Percentiles rank a stretch among this genome's conserved stretches.
phyloP scores from a whole-genome alignment of 2,113 vertebrate species.

The Indicator maculatus region DNA sequence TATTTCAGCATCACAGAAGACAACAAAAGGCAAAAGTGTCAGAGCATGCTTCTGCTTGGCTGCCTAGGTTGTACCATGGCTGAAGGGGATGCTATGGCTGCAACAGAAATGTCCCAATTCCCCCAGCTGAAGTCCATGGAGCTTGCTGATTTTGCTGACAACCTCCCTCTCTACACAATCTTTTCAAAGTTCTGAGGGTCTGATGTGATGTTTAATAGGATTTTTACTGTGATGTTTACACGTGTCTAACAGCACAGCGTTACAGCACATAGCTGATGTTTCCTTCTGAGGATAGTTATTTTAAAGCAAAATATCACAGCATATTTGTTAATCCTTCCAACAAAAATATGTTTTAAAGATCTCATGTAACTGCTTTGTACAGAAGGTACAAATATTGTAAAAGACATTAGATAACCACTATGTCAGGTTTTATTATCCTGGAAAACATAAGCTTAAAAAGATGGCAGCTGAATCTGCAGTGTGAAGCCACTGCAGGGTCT shows the following conservation, averaged over 20 bases:
- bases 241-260: not conserved
- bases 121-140: not conserved
- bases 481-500: not conserved
- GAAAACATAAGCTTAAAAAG: not conserved
- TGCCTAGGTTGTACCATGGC: accelerated
- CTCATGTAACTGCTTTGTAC: not conserved
- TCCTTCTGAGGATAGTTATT: not conserved
- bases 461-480: not conserved
- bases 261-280: not conserved
- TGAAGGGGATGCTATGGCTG: not conserved
- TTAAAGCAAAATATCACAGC: not conserved
- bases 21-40: not conserved
- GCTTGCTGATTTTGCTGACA: not conserved
- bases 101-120: not conserved
- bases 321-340: not conserved
- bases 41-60: not conserved
- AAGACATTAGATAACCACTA: not conserved
- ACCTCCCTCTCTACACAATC: not conserved
- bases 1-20: not conserved
- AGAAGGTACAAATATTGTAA: not conserved
- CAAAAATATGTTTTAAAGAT: not conserved
- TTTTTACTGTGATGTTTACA: not conserved
- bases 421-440: not conserved
- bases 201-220: not conserved
- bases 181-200: not conserved